phyloP scores from a whole-genome alignment of 2,797 vertebrate species.

The Enteromius radiatus region DNA sequence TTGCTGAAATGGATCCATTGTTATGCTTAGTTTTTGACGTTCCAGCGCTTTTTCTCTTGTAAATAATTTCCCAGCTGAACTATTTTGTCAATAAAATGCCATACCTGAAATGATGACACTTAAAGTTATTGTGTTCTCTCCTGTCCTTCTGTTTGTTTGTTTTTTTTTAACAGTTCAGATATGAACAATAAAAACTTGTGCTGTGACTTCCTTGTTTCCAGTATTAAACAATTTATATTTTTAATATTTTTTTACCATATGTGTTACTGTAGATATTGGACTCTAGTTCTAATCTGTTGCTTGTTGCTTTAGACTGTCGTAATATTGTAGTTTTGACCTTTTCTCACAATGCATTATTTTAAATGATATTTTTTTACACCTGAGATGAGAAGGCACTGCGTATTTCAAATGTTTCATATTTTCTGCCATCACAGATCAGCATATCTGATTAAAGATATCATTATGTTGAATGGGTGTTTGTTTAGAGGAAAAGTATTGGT shows the following conservation, averaged over 20 bases:
- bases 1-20: slow-evolving; percentile 65
- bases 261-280: slow-evolving; percentile 6
- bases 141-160: slow-evolving; percentile 61
- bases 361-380: neutral
- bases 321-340: neutral
- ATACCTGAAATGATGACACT: slow-evolving; percentile 73
- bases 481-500: neutral
- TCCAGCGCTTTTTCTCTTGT: slow-evolving; percentile 75
- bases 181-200: slow-evolving; percentile 63
- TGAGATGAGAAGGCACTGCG: neutral
- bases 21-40: slow-evolving; percentile 68
- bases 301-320: slow-evolving; percentile 11
- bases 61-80: slow-evolving; percentile 83
- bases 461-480: neutral
- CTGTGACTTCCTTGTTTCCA: slow-evolving; percentile 55
- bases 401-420: neutral
- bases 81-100: slow-evolving; percentile 93
- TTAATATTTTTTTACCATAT: neutral
- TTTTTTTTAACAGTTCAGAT: slow-evolving; percentile 31
- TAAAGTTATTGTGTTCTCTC: slow-evolving; percentile 65
- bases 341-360: neutral
- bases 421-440: neutral
- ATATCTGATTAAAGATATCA: neutral
- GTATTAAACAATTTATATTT: slow-evolving; percentile 27
- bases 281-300: neutral